Evolutionary conservation across 2,888 invertebrate genomes (phyloP), one percentile per base, ranked within the genome.

Genomic region (Charanyca ferruginea): DNA sequence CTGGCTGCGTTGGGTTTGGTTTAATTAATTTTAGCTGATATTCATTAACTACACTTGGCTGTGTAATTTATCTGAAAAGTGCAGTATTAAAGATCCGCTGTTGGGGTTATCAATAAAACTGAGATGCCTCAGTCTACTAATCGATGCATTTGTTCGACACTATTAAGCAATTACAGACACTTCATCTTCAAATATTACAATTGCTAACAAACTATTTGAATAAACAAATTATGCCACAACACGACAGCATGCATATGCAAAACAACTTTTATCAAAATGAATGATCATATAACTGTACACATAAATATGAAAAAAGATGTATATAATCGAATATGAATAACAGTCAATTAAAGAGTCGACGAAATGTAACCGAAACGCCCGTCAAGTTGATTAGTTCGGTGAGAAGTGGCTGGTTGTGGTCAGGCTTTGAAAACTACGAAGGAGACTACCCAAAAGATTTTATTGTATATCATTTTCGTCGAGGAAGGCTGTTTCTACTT

Each of bases 21-120:
- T 74, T 72, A 73, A 80, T 80, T 75, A 70, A 73, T 79, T 76
- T 80, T 52, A 52, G 48, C 70, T 63, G 57, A 64, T 66, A 63
- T 63, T 66, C 25, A 71, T 80, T 80, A 66, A 60, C 23, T 38
- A 11, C 18, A 25, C 47, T 41, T 51, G 35, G 23, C 42, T 32
- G 23, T 45, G 16, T 71, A 59, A 77, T 71, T 77, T 64, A 53
- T 62, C 25, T 7, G 25, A 22, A 54, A 66, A 28, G 47, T 62
- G 44, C 20, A n/a, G 23, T 20, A 52, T 38, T 42, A 22, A 13
- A 38, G 47, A 35, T 42, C 8, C 4, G 16, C 18, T 28, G 1
- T 9, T 28, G n/a, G 22, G 9, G 35, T 22, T 32, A 20, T 57
- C 13, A n/a, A 62, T 59, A 48, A 45, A 35, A 55, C 23, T 49